These are phyloP conservation scores for Exocentrus adspersus DNA, from an alignment of 2,888 invertebrate genomes.

Conservation along the genomic window DNA sequence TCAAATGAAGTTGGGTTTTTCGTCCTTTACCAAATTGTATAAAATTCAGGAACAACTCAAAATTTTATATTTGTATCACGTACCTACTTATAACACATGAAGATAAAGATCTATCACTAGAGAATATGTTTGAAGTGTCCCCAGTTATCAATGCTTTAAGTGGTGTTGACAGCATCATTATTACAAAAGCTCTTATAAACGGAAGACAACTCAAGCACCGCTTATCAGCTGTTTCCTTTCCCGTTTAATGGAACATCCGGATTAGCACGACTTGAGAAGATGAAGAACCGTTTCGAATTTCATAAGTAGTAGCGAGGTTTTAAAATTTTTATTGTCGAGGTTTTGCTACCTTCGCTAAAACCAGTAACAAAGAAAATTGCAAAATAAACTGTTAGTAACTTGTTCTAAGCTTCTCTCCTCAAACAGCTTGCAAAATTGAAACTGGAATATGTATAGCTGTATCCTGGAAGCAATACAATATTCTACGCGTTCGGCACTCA, in stretches of 20 bases:
- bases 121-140: not conserved
- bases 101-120: not conserved
- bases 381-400: too few species aligned
- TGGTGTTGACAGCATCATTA: not conserved
- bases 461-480: not conserved
- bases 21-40: too few species aligned
- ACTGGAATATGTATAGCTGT: too few species aligned
- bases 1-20: too few species aligned
- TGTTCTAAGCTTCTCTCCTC: too few species aligned
- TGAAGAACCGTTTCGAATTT: not conserved
- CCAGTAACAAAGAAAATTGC: not conserved
- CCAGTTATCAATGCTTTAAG: not conserved
- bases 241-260: not conserved
- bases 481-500: not conserved
- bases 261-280: not conserved
- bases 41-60: too few species aligned
- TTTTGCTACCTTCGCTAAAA: not conserved
- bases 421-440: too few species aligned
- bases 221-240: not conserved
- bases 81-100: too few species aligned
- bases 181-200: not conserved
- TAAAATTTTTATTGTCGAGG: too few species aligned
- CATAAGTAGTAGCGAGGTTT: too few species aligned
- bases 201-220: not conserved
- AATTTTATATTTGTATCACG: too few species aligned